Conservation (phyloP, 2,888 invertebrate species). For the Aphelenchoides bicaudatus region DNA sequence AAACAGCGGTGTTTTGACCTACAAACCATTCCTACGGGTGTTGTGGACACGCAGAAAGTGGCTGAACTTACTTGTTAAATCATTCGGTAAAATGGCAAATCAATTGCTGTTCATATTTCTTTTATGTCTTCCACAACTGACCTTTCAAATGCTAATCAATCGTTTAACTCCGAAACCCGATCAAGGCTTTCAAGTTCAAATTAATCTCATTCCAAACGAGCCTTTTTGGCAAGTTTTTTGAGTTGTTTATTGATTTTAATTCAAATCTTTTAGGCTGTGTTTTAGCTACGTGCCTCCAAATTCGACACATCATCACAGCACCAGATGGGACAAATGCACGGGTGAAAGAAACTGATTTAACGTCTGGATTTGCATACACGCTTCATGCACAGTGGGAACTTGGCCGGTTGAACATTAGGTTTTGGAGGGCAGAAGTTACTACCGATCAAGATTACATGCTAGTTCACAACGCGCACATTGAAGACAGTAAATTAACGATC, state of each 20-base stretch:
- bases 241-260: background rate
- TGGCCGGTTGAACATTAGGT: background rate
- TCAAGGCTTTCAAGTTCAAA: background rate
- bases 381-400: background rate
- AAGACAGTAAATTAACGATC: constrained; percentile 2
- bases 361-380: constrained; percentile 3
- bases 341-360: background rate
- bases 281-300: constrained; percentile 9
- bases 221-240: background rate
- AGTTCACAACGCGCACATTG: background rate
- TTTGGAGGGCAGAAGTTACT: constrained; percentile 5
- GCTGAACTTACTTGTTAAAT: too few species aligned
- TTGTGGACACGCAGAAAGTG: too few species aligned
- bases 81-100: too few species aligned
- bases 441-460: constrained; percentile 9
- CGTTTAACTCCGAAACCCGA: constrained; percentile 9
- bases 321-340: constrained; percentile 7
- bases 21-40: too few species aligned
- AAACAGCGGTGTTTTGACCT: too few species aligned
- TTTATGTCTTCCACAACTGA: too few species aligned
- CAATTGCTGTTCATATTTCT: too few species aligned
- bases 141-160: constrained; percentile 1
- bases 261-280: background rate
- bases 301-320: background rate
- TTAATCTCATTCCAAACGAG: constrained; percentile 3